Base-by-base conservation (phyloP, 2,797 vertebrate species). In the Jordanella pulchra region DNA sequence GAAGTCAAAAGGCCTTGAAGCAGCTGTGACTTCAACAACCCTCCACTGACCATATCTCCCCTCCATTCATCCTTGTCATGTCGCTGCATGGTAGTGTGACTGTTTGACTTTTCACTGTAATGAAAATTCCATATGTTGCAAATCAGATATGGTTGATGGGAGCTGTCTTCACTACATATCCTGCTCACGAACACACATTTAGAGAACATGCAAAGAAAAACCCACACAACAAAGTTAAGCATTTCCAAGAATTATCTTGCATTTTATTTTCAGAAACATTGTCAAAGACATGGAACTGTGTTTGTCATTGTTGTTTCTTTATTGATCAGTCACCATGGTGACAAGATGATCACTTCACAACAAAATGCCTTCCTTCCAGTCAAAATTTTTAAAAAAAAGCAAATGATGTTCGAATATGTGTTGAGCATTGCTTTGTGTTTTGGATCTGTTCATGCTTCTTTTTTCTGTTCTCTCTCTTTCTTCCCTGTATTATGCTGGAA, bases 41-140 rank as follows among this genome's bases (percentile, higher is more conserved):
- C 77, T 87, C 84, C 84, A 82, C 82, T 89, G 86, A 90, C 86
- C 88, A 86, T 84, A 79, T 83, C 79, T 73, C 42, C 78, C 39
- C 78, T 61, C 73, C 87, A 91, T 93, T 88, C 85, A 87, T 91
- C 88, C 80, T 82, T 87, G 89, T 93, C 90, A 90, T 84, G 82
- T 7, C 73, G 28, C 82, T 86, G 81, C 77, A 77, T 83, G 88
- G 83, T 73, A 86, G 81, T 87, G 79, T 69, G 82, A 80, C 88
- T 88, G 80, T 86, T 89, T 91, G 84, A 86, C 81, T 89, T 91
- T 84, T 58, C 64, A 67, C 71, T 51, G 74, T 93, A 89, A 93
- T 93, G 91, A 90, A 91, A 92, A 90, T 92, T 86, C 91, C 93
- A 93, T 88, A 91, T 93, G 92, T 85, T 80, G 79, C 79, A 74